Base-by-base conservation (phyloP, 2,113 vertebrate species). In the Leucosticte australis region DNA sequence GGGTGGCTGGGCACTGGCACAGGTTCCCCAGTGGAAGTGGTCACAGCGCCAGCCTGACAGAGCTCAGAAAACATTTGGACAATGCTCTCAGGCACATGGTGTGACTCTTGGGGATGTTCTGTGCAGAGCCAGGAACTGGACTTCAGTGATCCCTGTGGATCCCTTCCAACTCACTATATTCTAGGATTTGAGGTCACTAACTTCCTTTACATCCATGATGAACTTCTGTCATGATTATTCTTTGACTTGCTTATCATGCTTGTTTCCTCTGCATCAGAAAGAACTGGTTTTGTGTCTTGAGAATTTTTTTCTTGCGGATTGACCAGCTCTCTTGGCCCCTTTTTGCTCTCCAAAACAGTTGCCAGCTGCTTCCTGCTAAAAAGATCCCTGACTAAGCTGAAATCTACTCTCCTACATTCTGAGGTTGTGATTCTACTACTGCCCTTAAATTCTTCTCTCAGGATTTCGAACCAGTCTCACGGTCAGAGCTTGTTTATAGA, bases 1-100 rank as follows among this genome's bases (percentile, higher is more conserved):
- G 20, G 6, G 21, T 35, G 14, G 0, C 0, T 49, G 70, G 15
- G 15, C 11, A 9, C 11, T 62, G 30, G 3, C 47, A 15, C 24
- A 19, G 17, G 26, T 8, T 76, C 31, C 8, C 12, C 26, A 37
- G 41, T 52, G 22, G 31, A 2, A 37, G 15, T 13, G 22, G 8
- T 42, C 35, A 42, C 12, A 4, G 18, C 49, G 23, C 15, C n/a
- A 33, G 10, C 41, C 31, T 24, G 18, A 0, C 8, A 37, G 35
- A 49, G n/a, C 11, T 77, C 30, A 37, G 11, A 17, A 77, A 55
- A 13, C 6, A 5, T 22, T 31, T 41, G 55, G 11, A 35, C 41
- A 62, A 7, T 6, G 4, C 7, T 83, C 24, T 55, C 10, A 13
- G 47, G 21, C 11, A 20, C 22, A 8, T 9, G 8, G 8, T 42